These are phyloP conservation scores for Nomia melanderi DNA, from an alignment of 1,140 invertebrate genomes.

Conservation along the genomic window DNA sequence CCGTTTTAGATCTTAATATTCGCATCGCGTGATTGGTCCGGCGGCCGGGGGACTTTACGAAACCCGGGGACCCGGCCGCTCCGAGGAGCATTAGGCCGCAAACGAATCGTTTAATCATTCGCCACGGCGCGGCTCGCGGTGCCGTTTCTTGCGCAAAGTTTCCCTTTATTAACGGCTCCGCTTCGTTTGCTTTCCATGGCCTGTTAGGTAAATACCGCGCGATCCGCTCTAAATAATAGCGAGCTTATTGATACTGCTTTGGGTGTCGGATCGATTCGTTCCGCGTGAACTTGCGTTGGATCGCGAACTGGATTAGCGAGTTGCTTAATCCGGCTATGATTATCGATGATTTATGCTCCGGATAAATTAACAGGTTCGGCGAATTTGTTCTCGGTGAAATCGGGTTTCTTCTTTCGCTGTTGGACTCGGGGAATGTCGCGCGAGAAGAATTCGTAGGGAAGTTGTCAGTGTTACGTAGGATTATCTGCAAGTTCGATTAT, in stretches of 20 bases:
- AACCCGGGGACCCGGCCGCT: neutral
- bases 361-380: too few relatives aligned
- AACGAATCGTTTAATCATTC: neutral
- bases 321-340: too few relatives aligned
- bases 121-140: neutral
- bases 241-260: too few relatives aligned
- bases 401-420: too few relatives aligned
- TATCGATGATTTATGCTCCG: too few relatives aligned
- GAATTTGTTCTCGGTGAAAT: too few relatives aligned
- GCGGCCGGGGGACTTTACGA: neutral
- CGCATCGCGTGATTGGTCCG: constrained; percentile 7
- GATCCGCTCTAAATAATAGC: neutral
- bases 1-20: neutral
- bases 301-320: too few relatives aligned
- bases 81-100: neutral
- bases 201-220: neutral
- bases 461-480: too few relatives aligned
- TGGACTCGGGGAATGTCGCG: too few relatives aligned
- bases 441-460: too few relatives aligned
- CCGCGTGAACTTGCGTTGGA: too few relatives aligned
- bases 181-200: neutral
- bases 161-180: neutral
- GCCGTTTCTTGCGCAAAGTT: neutral
- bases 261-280: neutral
- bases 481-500: too few relatives aligned